phyloP scores from a whole-genome alignment of 2,113 vertebrate genomes.

The Grus americana region DNA sequence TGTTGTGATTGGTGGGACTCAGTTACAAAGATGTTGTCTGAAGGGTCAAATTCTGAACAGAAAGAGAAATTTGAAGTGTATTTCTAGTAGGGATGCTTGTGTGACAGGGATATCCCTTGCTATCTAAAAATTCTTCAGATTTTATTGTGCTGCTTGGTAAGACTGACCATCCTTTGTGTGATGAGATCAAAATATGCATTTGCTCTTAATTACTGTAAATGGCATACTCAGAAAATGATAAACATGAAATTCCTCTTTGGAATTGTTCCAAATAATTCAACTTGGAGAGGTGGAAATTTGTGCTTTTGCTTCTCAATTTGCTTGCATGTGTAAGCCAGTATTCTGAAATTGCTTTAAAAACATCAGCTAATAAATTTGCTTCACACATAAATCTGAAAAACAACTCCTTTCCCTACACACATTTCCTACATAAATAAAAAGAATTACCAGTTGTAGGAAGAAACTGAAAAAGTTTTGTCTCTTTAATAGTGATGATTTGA shows the following conservation, averaged over 20 bases:
- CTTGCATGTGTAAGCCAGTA: neutral
- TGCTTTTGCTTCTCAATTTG: neutral
- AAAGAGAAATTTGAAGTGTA: neutral
- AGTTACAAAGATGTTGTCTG: neutral
- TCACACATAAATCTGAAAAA: neutral
- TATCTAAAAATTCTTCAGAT: neutral
- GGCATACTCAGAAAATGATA: neutral
- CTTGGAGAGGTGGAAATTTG: neutral
- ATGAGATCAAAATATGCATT: neutral
- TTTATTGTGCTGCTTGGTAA: neutral
- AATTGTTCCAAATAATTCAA: neutral
- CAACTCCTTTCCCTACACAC: accelerated
- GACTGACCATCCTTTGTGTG: neutral
- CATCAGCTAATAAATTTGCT: neutral
- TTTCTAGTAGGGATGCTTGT: neutral
- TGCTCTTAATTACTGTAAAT: neutral
- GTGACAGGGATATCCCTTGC: neutral
- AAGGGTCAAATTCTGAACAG: neutral
- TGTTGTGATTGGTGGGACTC: neutral
- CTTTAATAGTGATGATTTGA: neutral
- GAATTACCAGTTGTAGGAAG: neutral
- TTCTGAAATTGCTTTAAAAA: neutral
- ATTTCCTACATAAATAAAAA: neutral
- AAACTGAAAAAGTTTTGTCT: neutral
- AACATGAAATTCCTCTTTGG: neutral